These are phyloP conservation scores for Psittacula echo DNA, from an alignment of 2,797 vertebrate species.

Conservation along the genomic window DNA sequence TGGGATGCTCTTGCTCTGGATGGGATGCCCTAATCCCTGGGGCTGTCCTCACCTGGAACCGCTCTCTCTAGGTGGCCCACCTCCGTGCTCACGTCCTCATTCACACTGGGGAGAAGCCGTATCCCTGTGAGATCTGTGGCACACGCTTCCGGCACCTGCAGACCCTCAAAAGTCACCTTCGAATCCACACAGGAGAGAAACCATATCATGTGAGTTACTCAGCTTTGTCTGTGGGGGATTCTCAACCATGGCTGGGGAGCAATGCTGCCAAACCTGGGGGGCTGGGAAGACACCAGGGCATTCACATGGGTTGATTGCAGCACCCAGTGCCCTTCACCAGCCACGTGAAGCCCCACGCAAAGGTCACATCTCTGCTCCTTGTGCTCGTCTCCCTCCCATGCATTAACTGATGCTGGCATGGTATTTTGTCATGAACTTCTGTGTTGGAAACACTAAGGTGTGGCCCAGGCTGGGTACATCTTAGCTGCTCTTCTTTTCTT, in stretches of 20 bases:
- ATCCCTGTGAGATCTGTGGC: slow-evolving; percentile 98
- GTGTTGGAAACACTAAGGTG: neutral
- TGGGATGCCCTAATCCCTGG: neutral
- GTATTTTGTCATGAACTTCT: neutral
- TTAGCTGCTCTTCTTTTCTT: neutral
- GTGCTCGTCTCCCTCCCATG: accelerated
- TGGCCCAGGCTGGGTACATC: neutral
- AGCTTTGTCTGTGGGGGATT: neutral
- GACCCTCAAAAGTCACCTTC: slow-evolving; percentile 97
- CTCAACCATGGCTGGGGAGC: neutral
- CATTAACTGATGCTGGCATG: neutral
- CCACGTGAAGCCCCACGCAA: accelerated
- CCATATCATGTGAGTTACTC: slow-evolving; percentile 92
- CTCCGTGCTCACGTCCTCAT: slow-evolving; percentile 97
- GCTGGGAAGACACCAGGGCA: accelerated
- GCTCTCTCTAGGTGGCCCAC: slow-evolving; percentile 88
- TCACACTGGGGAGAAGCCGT: slow-evolving; percentile 98
- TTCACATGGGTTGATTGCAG: accelerated
- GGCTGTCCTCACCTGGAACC: neutral
- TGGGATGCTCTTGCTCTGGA: neutral
- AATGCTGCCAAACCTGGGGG: neutral
- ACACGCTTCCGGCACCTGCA: slow-evolving; percentile 98
- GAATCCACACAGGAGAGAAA: slow-evolving; percentile 98
- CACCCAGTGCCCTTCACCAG: neutral
- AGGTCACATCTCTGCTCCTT: neutral